Base-by-base conservation (phyloP, 1,140 invertebrate genomes). In the Carposina sasakii region DNA sequence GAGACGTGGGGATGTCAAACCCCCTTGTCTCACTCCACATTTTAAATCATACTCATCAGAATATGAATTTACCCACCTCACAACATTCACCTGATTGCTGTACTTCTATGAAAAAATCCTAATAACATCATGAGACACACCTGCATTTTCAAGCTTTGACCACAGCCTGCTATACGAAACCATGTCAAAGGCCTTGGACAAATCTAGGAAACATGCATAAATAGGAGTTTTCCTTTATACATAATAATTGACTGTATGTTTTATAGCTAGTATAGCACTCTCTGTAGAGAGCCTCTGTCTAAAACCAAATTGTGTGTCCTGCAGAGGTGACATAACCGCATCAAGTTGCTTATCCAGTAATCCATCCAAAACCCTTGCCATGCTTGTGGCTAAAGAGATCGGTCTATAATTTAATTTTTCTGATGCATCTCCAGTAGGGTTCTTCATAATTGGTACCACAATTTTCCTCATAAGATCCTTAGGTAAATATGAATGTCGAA, bases 381-480 rank as follows among this genome's bases (percentile, higher is more conserved):
- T n/a, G 10, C 12, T 13, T 30, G 28, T 30, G 12, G 28, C 28
- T n/a, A 30, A 13, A 30, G 34, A 34, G 12, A 36, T 46, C 20
- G 41, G 49, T 21, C 49, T 51, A 15, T 51, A 39, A 36, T 44
- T 49, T 20, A 21, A 33, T 12, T 20, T 42, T 28, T 51, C 48
- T 13, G 42, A 1, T 0, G 26, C 16, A n/a, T 44, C 28, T 30
- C 48, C 39, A n/a, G 48, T 49, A 12, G 20, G 37, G 16, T 49
- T 49, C 10, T 49, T 49, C 22, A 41, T 19, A 42, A 49, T 26
- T 2, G 48, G 48, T 2, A 42, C 30, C 1, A 49, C 48, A 0
- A 42, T 22, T 15, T 37, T 49, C 9, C n/a, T 17, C 39, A 49
- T 34, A 20, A 49, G n/a, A 0, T 49, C 48, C 3, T 23, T 4